phyloP scores from a whole-genome alignment of 2,113 vertebrate genomes.

The Arizona elegans region DNA sequence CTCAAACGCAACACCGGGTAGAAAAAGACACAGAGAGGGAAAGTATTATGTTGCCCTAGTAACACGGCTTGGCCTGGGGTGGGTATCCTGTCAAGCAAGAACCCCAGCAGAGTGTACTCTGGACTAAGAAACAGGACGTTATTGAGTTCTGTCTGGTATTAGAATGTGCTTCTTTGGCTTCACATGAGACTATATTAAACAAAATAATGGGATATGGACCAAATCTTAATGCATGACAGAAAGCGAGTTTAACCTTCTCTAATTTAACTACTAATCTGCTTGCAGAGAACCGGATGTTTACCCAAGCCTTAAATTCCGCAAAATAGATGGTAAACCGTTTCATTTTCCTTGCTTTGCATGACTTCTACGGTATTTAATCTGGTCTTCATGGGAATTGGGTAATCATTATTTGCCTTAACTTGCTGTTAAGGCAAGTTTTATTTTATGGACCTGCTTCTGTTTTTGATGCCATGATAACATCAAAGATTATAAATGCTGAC shows the following conservation, averaged over 20 bases:
- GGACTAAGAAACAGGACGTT: neutral
- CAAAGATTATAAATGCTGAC: neutral
- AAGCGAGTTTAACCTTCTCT: neutral
- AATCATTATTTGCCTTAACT: neutral
- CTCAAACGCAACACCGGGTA: neutral
- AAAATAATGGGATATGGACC: neutral
- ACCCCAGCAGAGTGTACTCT: neutral
- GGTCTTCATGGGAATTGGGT: neutral
- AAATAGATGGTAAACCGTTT: neutral
- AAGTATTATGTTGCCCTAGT: neutral
- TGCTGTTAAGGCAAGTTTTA: neutral
- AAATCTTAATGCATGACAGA: neutral
- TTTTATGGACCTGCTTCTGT: neutral
- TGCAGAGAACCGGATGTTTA: neutral
- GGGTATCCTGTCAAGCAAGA: neutral
- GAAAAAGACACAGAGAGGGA: neutral
- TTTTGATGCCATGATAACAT: neutral
- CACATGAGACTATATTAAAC: neutral
- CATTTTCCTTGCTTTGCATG: neutral
- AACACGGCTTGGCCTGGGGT: neutral
- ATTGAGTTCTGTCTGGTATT: neutral
- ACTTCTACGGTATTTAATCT: neutral
- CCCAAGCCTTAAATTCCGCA: neutral
- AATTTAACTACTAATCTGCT: neutral
- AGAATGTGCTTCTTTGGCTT: neutral